These are phyloP conservation scores for Pygoscelis adeliae DNA, from an alignment of 2,113 vertebrate species.

Conservation along the genomic window DNA sequence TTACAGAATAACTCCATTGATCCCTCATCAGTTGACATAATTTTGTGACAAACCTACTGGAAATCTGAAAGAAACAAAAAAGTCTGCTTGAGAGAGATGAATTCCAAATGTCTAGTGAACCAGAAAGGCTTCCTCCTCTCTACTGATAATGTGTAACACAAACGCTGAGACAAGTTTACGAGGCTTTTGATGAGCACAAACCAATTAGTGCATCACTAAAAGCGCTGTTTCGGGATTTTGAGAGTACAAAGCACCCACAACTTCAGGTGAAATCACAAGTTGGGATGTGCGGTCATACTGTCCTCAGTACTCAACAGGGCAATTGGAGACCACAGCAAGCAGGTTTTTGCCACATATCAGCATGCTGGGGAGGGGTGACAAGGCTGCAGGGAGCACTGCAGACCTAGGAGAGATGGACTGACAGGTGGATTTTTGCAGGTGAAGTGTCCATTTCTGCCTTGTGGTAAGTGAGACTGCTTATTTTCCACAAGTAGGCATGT, in stretches of 20 bases:
- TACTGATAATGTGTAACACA: rapidly evolving
- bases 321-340: not conserved
- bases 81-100: not conserved
- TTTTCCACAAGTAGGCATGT: not conserved
- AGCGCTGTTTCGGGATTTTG: not conserved
- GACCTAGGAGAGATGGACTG: not conserved
- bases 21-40: not conserved
- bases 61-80: not conserved
- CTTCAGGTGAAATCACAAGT: not conserved
- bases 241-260: not conserved
- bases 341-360: not conserved
- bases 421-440: not conserved
- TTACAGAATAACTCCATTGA: not conserved
- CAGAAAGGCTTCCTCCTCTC: not conserved
- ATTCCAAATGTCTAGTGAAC: not conserved
- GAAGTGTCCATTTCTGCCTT: not conserved
- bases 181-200: not conserved
- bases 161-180: not conserved
- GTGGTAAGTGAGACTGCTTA: not conserved
- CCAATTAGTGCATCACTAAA: not conserved
- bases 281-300: not conserved
- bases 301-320: not conserved
- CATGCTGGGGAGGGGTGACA: not conserved
- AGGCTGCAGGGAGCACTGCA: not conserved
- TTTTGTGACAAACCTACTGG: not conserved